Percentiles rank a stretch among this genome's conserved stretches.
Evolutionary conservation across 2,113 vertebrate genomes (phyloP).

Genomic region (Proteles cristata): DNA sequence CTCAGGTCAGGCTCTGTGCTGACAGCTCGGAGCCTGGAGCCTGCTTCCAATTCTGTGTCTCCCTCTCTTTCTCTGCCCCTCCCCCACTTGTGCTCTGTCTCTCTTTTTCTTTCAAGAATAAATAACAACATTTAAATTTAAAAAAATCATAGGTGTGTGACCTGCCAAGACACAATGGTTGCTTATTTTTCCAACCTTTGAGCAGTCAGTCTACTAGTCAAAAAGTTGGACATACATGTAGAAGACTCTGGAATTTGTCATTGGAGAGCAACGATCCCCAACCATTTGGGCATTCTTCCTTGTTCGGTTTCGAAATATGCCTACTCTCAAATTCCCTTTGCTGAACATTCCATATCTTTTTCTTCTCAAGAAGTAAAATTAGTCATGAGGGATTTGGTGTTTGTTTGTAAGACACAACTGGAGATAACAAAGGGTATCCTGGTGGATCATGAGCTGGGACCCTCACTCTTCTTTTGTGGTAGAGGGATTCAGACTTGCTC

Average conservation of each 20-base stretch:
- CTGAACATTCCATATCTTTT: not conserved
- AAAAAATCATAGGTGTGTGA: not conserved
- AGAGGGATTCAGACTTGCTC: not conserved
- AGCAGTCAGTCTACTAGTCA: not conserved
- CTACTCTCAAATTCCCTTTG: not conserved
- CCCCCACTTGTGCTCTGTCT: too few species aligned
- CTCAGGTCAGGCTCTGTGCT: too few species aligned
- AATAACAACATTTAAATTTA: too few species aligned
- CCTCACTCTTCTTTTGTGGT: not conserved
- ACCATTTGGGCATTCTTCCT: not conserved
- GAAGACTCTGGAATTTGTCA: not conserved
- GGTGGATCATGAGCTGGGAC: not conserved
- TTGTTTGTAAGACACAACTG: not conserved
- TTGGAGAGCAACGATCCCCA: not conserved
- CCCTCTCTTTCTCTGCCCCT: too few species aligned
- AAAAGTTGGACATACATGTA: not conserved
- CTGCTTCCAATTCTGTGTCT: too few species aligned
- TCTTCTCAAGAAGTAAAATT: conserved; percentile 30
- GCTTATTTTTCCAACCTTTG: not conserved
- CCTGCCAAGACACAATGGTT: not conserved
- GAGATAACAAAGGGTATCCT: not conserved
- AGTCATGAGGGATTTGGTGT: not conserved
- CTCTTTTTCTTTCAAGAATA: too few species aligned
- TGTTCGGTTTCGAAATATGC: not conserved
- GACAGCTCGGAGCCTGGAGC: too few species aligned